Percentiles rank a stretch among this genome's conserved stretches.
These are phyloP conservation scores for Lasius fuliginosus DNA, from an alignment of 2,888 invertebrate genomes.

Conservation along the genomic window DNA sequence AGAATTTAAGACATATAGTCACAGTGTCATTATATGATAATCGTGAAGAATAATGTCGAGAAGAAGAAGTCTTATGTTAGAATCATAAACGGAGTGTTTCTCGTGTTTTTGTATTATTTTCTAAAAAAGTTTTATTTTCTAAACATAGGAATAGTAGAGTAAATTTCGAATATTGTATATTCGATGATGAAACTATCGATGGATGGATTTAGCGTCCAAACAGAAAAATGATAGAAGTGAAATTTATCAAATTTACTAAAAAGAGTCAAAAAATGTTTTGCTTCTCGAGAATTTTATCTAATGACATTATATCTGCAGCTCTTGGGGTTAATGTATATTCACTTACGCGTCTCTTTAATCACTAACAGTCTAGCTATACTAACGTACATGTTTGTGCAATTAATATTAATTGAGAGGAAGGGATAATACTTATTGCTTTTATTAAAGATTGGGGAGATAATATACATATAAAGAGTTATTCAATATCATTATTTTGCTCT, in stretches of 20 bases:
- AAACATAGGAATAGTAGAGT: not conserved
- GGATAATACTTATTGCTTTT: not conserved
- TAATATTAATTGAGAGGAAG: not conserved
- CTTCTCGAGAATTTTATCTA: not conserved
- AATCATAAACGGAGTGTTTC: not conserved
- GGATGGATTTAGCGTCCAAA: not conserved
- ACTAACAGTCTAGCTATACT: conserved; percentile 68
- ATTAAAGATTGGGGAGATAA: not conserved
- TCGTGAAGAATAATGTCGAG: not conserved
- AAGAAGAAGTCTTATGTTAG: not conserved
- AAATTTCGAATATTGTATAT: not conserved
- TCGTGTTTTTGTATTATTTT: not conserved
- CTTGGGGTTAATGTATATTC: not conserved
- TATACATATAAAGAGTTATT: too few relatives aligned
- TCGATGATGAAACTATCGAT: not conserved
- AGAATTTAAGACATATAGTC: not conserved
- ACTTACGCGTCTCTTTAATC: conserved; percentile 19
- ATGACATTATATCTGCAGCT: conserved; percentile 13
- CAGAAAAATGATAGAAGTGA: not conserved
- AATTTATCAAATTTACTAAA: not conserved
- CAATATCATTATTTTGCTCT: conserved; percentile 11
- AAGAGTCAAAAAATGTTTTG: not conserved
- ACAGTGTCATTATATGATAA: conserved; percentile 9
- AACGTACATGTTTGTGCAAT: conserved; percentile 61
- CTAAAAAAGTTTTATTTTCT: not conserved